Base-by-base conservation (phyloP, 2,888 invertebrate genomes). In the Plagodis pulveraria region DNA sequence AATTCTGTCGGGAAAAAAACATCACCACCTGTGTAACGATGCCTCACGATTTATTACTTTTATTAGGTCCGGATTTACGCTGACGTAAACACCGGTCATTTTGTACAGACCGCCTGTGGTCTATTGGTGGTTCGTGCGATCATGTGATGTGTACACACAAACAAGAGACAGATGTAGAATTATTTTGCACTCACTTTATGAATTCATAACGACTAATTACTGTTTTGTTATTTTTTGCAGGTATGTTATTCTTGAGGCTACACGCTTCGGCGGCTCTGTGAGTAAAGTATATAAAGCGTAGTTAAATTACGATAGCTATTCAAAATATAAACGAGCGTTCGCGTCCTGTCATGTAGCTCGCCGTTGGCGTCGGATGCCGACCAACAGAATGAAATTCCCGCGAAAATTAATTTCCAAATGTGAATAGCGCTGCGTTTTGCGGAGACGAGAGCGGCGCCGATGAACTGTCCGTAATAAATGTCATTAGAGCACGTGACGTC, bases 401-500 rank as follows among this genome's bases (percentile, higher is more conserved):
- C 78, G 76, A 80, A 86, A 85, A 87, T 84, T 83, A 86, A 88
- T 89, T 84, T 82, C 75, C 75, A 79, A 84, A 83, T 80, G 69
- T 72, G 78, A 80, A 83, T 78, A 80, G 70, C 76, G 67, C 70
- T 74, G 77, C 76, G 74, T 77, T 81, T 76, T 80, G 77, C 71
- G 80, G 80, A 82, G 83, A 81, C 76, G 77, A 72, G 77, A 72
- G 78, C 76, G 81, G 77, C 84, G 81, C 83, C 87, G 83, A 86
- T 89, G 85, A 84, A 85, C 86, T 84, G 84, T 82, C 83, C 76
- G 81, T 86, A 87, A 87, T 88, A 88, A 89, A 89, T 84, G 85
- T 85, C 86, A 87, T 89, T 84, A 87, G 84, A 82, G 80, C 78
- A 80, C 78, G 80, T 87, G 87, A 86, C 87, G 86, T 88, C 85